Base-by-base conservation (phyloP, 2,888 invertebrate genomes). In the Meteorus colon region DNA sequence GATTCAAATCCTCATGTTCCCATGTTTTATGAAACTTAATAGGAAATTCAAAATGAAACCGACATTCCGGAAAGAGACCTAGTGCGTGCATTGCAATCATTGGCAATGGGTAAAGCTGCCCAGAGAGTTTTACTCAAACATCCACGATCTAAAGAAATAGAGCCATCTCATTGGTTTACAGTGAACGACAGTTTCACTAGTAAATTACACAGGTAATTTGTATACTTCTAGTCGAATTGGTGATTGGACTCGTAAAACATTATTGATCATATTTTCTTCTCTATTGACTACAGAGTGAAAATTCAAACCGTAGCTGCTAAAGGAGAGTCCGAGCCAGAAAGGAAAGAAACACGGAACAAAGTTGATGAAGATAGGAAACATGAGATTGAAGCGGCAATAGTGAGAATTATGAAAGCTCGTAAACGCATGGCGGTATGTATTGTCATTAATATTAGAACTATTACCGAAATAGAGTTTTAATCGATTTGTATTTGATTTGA, bases 321-420 rank as follows among this genome's bases (percentile, higher is more conserved):
- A 90, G 97, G 97, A 74, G 99, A 99, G 91, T 97, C 98, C 55
- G 99, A 99, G 90, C 99, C 99, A n/a, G 99, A 99, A 90, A 93
- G 99, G 81, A 95, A 96, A 88, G 99, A 99, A 91, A 99, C 99
- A 0, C 94, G 98, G 84, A 97, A 95, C 89, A 99, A 98, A 91
- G 98, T 98, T 67, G 99, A 99, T 89, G 99, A 99, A 90, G 99
- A 99, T 91, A 94, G 99, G 83, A 99, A 99, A 90, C 98, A 99
- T 90, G 99, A 99, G 92, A 99, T 99, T 84, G 99, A 99, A 91
- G 99, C 99, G 69, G 99, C 99, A 80, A 98, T 99, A 88, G 99
- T 99, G 80, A 94, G 98, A 88, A 98, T 99, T 89, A 99, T 99
- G 99, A 99, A 99, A 91, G 96, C 98, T 68, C 93, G 99, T 82